Conservation (phyloP, 2,888 invertebrate species). For the Drosophila neonasuta region DNA sequence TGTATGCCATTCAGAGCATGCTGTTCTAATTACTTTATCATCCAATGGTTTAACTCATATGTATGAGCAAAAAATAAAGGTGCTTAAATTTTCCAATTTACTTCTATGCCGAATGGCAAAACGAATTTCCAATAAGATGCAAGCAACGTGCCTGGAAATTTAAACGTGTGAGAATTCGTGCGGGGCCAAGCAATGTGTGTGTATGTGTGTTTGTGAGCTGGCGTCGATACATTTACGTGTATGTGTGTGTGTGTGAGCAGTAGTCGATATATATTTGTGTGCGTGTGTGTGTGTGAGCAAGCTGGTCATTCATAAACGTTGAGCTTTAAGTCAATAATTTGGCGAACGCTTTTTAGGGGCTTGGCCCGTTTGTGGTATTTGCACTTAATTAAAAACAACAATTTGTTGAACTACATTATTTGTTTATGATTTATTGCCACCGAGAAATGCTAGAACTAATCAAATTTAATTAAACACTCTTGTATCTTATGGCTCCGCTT, state of each 20-base stretch:
- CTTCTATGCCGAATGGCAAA: conserved; percentile 45
- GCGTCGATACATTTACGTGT: neutral
- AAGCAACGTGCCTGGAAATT: conserved; percentile 68
- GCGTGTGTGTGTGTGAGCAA: conserved; percentile 2
- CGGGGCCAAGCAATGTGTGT: neutral
- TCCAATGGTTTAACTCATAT: conserved; percentile 36
- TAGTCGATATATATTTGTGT: neutral
- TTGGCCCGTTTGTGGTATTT: conserved; percentile 29
- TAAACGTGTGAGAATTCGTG: conserved; percentile 48
- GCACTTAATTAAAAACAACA: conserved; percentile 34
- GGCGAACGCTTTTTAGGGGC: conserved; percentile 34
- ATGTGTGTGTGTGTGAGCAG: conserved; percentile 4
- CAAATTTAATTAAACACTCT: neutral
- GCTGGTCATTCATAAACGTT: conserved; percentile 66
- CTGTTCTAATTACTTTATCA: conserved; percentile 66
- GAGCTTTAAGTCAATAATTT: conserved; percentile 60
- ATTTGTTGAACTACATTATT: conserved; percentile 47
- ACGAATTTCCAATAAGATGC: conserved; percentile 68
- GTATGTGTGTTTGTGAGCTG: neutral
- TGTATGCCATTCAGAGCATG: conserved; percentile 37
- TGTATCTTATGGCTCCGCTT: conserved; percentile 56
- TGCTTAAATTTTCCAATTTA: conserved; percentile 72
- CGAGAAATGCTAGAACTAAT: conserved; percentile 24
- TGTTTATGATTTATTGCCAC: conserved; percentile 59
- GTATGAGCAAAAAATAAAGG: conserved; percentile 40